These are phyloP conservation scores for Lethocerus indicus DNA, from an alignment of 1,140 invertebrate genomes.

Conservation along the genomic window DNA sequence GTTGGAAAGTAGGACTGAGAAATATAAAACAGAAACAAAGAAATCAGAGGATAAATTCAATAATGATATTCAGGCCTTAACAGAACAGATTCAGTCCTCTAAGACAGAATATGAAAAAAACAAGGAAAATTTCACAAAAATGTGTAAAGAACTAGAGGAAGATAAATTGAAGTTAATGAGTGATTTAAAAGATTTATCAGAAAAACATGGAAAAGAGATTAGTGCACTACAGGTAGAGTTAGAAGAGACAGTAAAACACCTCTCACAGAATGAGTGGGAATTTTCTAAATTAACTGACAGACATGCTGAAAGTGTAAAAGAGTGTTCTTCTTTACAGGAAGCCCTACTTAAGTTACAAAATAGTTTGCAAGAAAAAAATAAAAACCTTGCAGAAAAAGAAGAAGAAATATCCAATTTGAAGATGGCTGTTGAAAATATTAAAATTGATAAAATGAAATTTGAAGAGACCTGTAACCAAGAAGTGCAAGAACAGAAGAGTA, in stretches of 20 bases:
- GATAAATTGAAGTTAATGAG: slow-evolving; percentile 21
- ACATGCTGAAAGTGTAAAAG: not conserved
- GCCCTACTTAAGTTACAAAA: slow-evolving; percentile 21
- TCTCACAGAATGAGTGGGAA: slow-evolving; percentile 20
- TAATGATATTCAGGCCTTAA: no score
- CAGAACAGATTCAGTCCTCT: no score
- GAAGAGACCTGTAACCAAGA: no score
- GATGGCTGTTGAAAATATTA: slow-evolving; percentile 1
- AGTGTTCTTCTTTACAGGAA: slow-evolving; percentile 20
- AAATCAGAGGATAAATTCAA: no score
- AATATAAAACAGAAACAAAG: no score
- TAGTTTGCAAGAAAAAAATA: slow-evolving; percentile 22
- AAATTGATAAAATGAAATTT: not conserved
- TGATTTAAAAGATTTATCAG: slow-evolving; percentile 29
- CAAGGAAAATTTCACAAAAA: slow-evolving; percentile 25
- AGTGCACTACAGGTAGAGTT: slow-evolving; percentile 21
- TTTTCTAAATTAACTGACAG: slow-evolving; percentile 5
- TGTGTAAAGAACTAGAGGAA: slow-evolving; percentile 12
- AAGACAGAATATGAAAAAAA: no score
- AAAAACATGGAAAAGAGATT: slow-evolving; percentile 25
- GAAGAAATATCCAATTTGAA: slow-evolving; percentile 22
- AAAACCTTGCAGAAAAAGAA: slow-evolving; percentile 23
- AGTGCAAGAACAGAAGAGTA: no score
- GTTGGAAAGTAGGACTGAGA: no score
- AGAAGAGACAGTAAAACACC: slow-evolving; percentile 21